Conservation (phyloP, 2,888 invertebrate genomes). For the Apodemia hepburni region DNA sequence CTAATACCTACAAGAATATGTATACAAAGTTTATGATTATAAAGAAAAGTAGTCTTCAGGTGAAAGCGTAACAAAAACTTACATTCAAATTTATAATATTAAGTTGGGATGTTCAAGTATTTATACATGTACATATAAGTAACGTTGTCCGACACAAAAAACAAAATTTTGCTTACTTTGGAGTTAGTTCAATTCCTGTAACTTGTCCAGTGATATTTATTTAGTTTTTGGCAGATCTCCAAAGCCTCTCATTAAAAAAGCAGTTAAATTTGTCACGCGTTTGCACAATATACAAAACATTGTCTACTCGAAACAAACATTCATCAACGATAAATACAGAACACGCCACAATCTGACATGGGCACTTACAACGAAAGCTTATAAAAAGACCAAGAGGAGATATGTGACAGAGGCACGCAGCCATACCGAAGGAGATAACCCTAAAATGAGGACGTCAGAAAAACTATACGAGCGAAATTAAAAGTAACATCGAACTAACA, state of each 20-base stretch:
- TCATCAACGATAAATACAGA: conserved; percentile 16
- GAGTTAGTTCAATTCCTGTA: too few species aligned
- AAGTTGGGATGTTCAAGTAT: too few species aligned
- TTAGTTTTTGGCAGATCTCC: neutral
- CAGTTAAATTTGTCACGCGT: neutral
- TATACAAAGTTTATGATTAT: too few species aligned
- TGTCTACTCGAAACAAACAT: conserved; percentile 4
- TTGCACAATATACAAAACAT: conserved; percentile 1
- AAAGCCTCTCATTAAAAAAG: neutral
- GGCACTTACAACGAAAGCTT: conserved; percentile 37
- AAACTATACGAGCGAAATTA: conserved; percentile 72
- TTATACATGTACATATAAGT: too few species aligned
- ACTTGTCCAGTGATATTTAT: too few species aligned
- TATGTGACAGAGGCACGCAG: conserved; percentile 57
- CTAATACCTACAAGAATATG: too few species aligned
- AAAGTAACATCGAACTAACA: conserved; percentile 69
- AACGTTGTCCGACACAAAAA: too few species aligned
- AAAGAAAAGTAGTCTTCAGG: too few species aligned
- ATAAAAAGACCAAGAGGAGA: conserved; percentile 49
- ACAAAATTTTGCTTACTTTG: too few species aligned
- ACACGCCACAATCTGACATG: conserved; percentile 22
- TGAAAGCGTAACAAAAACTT: too few species aligned
- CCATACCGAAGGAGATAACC: conserved; percentile 55
- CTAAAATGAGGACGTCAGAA: conserved; percentile 66
- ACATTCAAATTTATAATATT: too few species aligned